Conservation (phyloP, 2,888 invertebrate genomes). For the Cabera pusaria region DNA sequence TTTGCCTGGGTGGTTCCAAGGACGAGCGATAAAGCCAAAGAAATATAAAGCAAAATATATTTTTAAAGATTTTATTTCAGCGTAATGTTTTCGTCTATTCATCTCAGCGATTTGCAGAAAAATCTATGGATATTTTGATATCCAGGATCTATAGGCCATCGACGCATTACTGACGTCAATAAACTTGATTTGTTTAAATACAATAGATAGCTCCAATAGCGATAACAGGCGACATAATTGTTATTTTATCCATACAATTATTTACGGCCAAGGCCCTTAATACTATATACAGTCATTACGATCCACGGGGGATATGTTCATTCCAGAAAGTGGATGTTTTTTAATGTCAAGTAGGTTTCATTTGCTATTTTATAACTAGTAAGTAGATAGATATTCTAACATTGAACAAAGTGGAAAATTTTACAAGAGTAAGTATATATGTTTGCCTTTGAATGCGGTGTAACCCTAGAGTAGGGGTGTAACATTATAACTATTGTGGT, state of each 20-base stretch:
- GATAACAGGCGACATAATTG: constrained; percentile 32
- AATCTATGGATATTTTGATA: constrained; percentile 15
- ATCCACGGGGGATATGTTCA: constrained; percentile 10
- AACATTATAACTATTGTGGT: constrained; percentile 36
- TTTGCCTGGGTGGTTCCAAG: too few species aligned
- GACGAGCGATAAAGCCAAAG: too few species aligned
- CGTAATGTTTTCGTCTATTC: too few species aligned
- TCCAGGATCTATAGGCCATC: constrained; percentile 35
- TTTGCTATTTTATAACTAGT: constrained; percentile 10
- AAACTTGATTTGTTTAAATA: constrained; percentile 55
- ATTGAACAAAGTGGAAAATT: constrained; percentile 1
- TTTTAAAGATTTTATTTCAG: too few species aligned
- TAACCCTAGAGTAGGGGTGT: too few species aligned
- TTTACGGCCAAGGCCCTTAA: too few species aligned
- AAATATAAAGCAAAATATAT: too few species aligned
- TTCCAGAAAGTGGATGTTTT: constrained; percentile 3
- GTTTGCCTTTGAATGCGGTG: constrained; percentile 1
- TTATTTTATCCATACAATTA: constrained; percentile 8
- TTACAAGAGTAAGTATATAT: neutral
- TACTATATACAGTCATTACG: constrained; percentile 3
- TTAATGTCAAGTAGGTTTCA: constrained; percentile 2
- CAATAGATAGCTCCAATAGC: constrained; percentile 40
- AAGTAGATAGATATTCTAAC: too few species aligned
- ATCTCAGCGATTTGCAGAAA: too few species aligned
- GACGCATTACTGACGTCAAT: constrained; percentile 54